Evolutionary conservation across 1,140 invertebrate genomes (phyloP), one percentile per base, ranked within the genome.

Genomic region (Calliopsis andreniformis): DNA sequence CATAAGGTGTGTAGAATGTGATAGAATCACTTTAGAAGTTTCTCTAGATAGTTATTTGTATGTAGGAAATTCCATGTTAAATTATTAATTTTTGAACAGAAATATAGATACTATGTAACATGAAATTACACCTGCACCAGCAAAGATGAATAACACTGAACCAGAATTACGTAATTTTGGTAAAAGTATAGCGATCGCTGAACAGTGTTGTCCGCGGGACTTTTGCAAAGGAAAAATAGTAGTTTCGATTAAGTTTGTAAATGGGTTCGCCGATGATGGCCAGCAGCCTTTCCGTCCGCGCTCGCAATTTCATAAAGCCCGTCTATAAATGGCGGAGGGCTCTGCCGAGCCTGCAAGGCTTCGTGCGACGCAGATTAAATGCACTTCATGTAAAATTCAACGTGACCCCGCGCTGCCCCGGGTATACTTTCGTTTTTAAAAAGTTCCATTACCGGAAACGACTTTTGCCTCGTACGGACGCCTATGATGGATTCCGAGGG

Each of bases 321-420:
- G 67, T 61, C 68, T 43, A 55, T 59, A 71, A 49, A 80, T 80
- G 55, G 68, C 20, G 23, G 47, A 80, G 68, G 76, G 76, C 49
- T 78, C 68, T 63, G n/a, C 55, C 56, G 63, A 53, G 58, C 53
- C 68, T 63, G 68, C 68, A 62, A 68, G 76, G 76, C 79, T 80
- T 80, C 79, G 63, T 62, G 69, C 76, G 68, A 66, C 68, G 68
- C 76, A 72, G 79, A 78, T 78, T 81, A 79, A 79, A 79, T 64
- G 73, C 61, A 69, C 56, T 79, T 81, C 79, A 79, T 81, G 76
- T 68, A 68, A 78, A 78, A 81, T 78, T 81, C 76, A 78, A 78
- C 62, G 42, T 32, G 51, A 78, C 67, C 42, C 64, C 47, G 35
- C 45, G 58, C 61, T 14, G 39, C 61, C 18, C 23, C 64, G 45